phyloP scores from a whole-genome alignment of 1,140 invertebrate species.

The Periplaneta americana region DNA sequence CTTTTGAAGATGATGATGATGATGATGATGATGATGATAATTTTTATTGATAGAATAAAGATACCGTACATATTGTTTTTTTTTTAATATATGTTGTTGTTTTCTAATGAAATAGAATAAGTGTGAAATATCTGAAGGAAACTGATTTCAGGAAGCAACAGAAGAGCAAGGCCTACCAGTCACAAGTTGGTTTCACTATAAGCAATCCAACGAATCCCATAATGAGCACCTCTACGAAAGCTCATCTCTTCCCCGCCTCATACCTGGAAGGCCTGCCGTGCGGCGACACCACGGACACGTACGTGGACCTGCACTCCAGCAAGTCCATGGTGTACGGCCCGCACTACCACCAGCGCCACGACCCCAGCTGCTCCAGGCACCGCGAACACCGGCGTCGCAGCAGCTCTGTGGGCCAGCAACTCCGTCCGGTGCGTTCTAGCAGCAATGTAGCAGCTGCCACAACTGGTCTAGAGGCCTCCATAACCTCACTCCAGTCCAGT shows the following conservation, averaged over 20 bases:
- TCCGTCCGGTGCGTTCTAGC: slow-evolving; percentile 14
- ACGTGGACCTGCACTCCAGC: slow-evolving; percentile 24
- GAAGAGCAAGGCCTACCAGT: not conserved
- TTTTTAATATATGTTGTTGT: no score
- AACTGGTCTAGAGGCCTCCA: slow-evolving; percentile 11
- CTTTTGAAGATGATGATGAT: no score
- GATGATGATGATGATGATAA: no score
- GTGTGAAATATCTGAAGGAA: no score
- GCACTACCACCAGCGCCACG: slow-evolving; percentile 25
- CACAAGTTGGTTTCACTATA: slow-evolving; percentile 16
- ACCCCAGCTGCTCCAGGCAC: slow-evolving; percentile 20
- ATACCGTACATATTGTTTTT: no score
- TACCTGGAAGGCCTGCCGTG: slow-evolving; percentile 28
- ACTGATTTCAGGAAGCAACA: not conserved
- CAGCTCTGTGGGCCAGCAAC: slow-evolving; percentile 19
- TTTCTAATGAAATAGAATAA: no score
- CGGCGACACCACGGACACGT: slow-evolving; percentile 30
- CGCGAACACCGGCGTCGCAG: slow-evolving; percentile 24
- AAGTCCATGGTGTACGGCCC: slow-evolving; percentile 14
- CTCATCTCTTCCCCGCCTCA: slow-evolving; percentile 25
- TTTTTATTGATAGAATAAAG: no score
- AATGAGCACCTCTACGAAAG: not conserved
- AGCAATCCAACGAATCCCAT: slow-evolving; percentile 6
- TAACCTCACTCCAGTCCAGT: slow-evolving; percentile 71
- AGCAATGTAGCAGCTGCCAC: not conserved